A percentile compares a stretch with the other conserved stretches of the same genome.
phyloP scores from a whole-genome alignment of 2,797 vertebrate species.

The Loris lydekkerianus region DNA sequence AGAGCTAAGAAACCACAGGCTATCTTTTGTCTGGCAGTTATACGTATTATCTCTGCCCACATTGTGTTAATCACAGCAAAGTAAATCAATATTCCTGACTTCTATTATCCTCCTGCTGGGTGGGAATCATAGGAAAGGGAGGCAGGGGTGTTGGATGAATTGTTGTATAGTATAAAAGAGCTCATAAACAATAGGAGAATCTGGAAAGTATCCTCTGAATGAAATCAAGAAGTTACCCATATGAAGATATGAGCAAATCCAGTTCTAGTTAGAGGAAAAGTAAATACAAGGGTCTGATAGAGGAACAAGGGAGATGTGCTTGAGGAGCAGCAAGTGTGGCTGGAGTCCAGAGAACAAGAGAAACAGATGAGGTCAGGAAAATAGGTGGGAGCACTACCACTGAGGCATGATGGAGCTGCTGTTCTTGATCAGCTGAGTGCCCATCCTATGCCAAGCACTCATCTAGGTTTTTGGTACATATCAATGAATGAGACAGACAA shows the following conservation, averaged over 20 bases:
- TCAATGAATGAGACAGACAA: background rate
- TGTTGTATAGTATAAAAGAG: background rate
- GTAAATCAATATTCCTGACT: background rate
- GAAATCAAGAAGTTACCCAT: background rate
- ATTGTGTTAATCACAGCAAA: background rate
- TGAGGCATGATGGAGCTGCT: rapidly evolving
- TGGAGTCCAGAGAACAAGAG: background rate
- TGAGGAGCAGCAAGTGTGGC: background rate
- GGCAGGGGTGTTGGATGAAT: background rate
- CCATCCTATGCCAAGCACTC: background rate
- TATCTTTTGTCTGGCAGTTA: background rate
- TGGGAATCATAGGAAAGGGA: background rate
- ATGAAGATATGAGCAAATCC: background rate
- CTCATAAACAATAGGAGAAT: background rate
- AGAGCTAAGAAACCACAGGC: background rate
- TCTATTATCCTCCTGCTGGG: background rate
- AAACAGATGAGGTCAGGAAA: background rate
- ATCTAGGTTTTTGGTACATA: background rate
- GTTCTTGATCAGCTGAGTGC: background rate
- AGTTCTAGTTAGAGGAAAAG: background rate
- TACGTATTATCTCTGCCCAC: background rate
- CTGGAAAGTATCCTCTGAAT: background rate
- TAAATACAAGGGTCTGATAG: background rate
- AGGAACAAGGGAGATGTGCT: background rate
- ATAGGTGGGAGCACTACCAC: background rate